Conservation (phyloP, 2,113 vertebrate species). For the Pheucticus melanocephalus region DNA sequence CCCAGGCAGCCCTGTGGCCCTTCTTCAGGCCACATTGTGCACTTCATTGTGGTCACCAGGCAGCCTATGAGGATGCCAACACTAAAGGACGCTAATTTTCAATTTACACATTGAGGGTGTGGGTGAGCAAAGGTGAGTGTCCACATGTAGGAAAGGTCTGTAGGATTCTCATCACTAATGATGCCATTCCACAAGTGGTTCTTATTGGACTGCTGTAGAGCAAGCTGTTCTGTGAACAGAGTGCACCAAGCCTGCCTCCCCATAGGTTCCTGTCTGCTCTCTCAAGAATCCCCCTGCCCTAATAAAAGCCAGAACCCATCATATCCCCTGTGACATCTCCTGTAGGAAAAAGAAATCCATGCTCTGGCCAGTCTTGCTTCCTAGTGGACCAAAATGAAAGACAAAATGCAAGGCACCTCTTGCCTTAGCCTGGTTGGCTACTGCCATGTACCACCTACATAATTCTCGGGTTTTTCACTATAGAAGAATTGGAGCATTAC, state of each 20-base stretch:
- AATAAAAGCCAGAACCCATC: neutral
- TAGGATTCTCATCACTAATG: neutral
- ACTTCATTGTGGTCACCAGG: neutral
- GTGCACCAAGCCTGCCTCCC: neutral
- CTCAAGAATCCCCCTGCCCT: neutral
- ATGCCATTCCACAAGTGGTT: neutral
- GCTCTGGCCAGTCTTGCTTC: neutral
- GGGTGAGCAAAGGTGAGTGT: neutral
- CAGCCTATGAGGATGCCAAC: neutral
- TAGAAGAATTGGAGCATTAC: neutral
- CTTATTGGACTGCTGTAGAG: neutral
- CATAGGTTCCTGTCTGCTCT: neutral
- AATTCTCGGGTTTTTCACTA: neutral
- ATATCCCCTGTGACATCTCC: neutral
- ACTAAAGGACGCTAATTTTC: neutral
- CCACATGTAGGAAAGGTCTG: neutral
- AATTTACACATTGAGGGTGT: rapidly evolving
- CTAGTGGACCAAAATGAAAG: neutral
- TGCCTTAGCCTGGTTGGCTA: neutral
- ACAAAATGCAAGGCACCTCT: neutral
- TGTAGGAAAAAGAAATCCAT: neutral
- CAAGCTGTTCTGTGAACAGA: neutral
- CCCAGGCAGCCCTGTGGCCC: neutral
- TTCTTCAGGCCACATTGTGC: neutral
- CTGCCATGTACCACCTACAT: neutral